phyloP scores from a whole-genome alignment of 1,140 invertebrate genomes.

The Drosophila yakuba region DNA sequence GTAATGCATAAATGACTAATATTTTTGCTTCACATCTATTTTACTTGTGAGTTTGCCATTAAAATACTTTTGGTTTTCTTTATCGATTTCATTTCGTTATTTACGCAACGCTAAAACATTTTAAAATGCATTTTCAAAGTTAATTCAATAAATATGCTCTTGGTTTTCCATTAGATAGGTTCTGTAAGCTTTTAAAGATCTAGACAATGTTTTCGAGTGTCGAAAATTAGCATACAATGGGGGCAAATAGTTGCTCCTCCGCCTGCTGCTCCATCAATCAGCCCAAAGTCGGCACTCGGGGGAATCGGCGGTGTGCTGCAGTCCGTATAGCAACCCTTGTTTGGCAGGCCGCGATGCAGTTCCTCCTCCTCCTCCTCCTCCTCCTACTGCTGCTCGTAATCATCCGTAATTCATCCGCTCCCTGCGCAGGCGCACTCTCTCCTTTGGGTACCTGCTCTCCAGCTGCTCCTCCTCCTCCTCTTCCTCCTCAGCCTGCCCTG shows the following conservation, averaged over 20 bases:
- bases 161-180: slow-evolving; percentile 50
- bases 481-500: background rate
- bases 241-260: slow-evolving; percentile 30
- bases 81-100: slow-evolving; percentile 43
- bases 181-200: slow-evolving; percentile 74
- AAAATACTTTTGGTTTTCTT: slow-evolving; percentile 62
- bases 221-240: slow-evolving; percentile 70
- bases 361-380: slow-evolving; percentile 15
- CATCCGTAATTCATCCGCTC: slow-evolving; percentile 9
- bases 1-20: slow-evolving; percentile 78
- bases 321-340: slow-evolving; percentile 63
- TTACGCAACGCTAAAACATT: slow-evolving; percentile 77
- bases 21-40: slow-evolving; percentile 59
- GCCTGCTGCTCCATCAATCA: background rate
- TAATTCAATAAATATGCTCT: slow-evolving; percentile 66
- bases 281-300: slow-evolving; percentile 14
- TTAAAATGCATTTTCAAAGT: slow-evolving; percentile 82
- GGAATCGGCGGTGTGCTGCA: slow-evolving; percentile 19
- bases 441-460: slow-evolving; percentile 5
- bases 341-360: slow-evolving; percentile 27
- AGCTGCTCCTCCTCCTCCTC: slow-evolving; percentile 10
- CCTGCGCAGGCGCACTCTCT: slow-evolving; percentile 12
- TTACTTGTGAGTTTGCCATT: slow-evolving; percentile 57
- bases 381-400: background rate
- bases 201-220: slow-evolving; percentile 70